Evolutionary conservation across 2,113 vertebrate genomes (phyloP).

Genomic region (Ursus arctos): DNA sequence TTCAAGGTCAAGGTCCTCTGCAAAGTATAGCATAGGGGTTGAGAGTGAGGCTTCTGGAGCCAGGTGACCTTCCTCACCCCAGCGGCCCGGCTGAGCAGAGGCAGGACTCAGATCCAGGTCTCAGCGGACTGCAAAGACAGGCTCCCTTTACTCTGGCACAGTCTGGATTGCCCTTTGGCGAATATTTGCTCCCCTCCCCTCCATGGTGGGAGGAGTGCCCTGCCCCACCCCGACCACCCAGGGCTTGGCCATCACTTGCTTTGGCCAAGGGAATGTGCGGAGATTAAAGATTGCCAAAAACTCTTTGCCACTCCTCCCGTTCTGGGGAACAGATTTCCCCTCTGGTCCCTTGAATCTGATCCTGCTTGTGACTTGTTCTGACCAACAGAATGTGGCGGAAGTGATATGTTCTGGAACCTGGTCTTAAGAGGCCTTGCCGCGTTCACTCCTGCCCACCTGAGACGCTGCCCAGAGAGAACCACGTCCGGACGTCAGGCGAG

Average conservation of each 20-base stretch:
- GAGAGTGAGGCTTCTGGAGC: neutral
- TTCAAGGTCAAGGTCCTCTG: neutral
- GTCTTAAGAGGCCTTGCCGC: neutral
- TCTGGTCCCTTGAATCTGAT: neutral
- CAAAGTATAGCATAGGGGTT: too few species aligned
- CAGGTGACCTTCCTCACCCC: neutral
- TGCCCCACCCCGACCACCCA: neutral
- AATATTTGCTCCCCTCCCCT: neutral
- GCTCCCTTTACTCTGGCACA: neutral
- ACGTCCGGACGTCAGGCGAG: neutral
- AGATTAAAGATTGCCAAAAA: neutral
- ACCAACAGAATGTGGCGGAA: neutral
- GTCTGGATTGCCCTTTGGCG: too few species aligned
- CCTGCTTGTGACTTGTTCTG: neutral
- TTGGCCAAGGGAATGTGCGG: neutral
- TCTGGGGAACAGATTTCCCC: neutral
- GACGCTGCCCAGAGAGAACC: neutral
- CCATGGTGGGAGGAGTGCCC: rapidly evolving
- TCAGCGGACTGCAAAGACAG: neutral
- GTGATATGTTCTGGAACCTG: neutral
- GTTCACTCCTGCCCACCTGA: neutral
- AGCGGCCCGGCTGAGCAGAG: neutral
- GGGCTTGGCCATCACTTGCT: neutral
- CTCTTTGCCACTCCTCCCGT: neutral
- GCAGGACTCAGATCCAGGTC: neutral